A percentile compares a stretch with the other conserved stretches of the same genome.
Evolutionary conservation across 2,888 invertebrate species (phyloP).

Genomic region (Ichneumoninae sp.): DNA sequence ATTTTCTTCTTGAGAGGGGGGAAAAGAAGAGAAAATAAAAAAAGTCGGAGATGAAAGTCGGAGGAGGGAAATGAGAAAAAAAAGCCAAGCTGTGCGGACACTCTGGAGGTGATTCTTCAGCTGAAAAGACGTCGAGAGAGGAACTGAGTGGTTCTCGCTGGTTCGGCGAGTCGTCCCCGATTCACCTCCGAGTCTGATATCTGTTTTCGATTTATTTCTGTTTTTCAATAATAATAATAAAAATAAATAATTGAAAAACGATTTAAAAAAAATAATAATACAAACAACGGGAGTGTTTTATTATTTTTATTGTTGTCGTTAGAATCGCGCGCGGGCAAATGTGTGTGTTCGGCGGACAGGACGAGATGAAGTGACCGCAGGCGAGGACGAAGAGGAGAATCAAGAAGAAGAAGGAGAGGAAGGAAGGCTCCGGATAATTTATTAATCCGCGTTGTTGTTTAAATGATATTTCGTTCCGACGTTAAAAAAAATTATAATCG

Average conservation of each 20-base stretch:
- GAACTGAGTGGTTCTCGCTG: background rate
- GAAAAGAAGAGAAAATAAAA: background rate
- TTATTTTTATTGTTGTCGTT: background rate
- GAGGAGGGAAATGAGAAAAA: background rate
- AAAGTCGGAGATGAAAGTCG: background rate
- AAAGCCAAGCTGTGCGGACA: background rate
- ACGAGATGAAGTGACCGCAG: conserved; percentile 12
- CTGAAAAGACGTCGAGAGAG: background rate
- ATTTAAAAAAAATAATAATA: background rate
- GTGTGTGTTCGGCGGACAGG: conserved; percentile 5
- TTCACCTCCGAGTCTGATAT: background rate
- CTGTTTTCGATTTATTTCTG: background rate
- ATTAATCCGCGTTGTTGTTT: background rate
- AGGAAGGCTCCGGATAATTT: background rate
- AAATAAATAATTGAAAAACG: background rate
- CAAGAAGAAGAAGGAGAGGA: background rate
- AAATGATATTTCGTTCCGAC: no score
- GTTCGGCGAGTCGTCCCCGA: background rate
- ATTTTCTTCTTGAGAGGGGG: background rate
- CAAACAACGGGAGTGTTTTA: background rate
- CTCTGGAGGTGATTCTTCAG: background rate
- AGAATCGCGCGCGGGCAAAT: conserved; percentile 1
- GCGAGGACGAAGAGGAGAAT: background rate
- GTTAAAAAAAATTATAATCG: background rate
- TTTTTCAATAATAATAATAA: background rate